These are phyloP conservation scores for Larimichthys polyactis DNA, from an alignment of 2,113 vertebrate genomes.

Conservation along the genomic window DNA sequence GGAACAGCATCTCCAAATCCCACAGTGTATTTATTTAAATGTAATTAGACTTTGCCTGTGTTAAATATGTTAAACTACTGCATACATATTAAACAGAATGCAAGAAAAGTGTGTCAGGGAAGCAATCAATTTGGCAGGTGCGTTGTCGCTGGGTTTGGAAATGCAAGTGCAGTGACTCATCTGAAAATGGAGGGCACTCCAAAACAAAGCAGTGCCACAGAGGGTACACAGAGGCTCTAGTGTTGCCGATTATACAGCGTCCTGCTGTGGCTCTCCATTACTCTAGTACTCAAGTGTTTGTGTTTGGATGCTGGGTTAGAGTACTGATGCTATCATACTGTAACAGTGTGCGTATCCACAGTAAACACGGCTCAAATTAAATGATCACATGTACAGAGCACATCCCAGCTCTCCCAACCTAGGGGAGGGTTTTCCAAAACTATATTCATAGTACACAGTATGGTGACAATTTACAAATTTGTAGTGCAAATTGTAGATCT, in stretches of 20 bases:
- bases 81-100: slow-evolving; percentile 30
- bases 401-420: too few species aligned
- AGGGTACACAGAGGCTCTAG: slow-evolving; percentile 65
- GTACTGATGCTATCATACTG: slow-evolving; percentile 50
- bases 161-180: slow-evolving; percentile 62
- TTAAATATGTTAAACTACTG: slow-evolving; percentile 25
- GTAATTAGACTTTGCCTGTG: neutral
- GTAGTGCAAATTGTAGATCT: neutral
- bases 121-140: slow-evolving; percentile 63
- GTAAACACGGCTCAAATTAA: slow-evolving; percentile 39
- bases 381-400: neutral
- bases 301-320: slow-evolving; percentile 62
- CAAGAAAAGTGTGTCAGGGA: slow-evolving; percentile 21
- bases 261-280: slow-evolving; percentile 70
- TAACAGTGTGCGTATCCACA: slow-evolving; percentile 41
- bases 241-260: slow-evolving; percentile 63
- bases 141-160: slow-evolving; percentile 47
- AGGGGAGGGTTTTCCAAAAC: neutral
- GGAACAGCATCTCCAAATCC: neutral
- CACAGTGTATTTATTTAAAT: neutral
- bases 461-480: neutral
- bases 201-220: slow-evolving; percentile 69
- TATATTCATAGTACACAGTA: neutral
- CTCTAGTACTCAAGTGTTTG: slow-evolving; percentile 72
- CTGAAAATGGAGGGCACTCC: slow-evolving; percentile 74